phyloP scores from a whole-genome alignment of 1,140 invertebrate species.

The Melanaphis sacchari region DNA sequence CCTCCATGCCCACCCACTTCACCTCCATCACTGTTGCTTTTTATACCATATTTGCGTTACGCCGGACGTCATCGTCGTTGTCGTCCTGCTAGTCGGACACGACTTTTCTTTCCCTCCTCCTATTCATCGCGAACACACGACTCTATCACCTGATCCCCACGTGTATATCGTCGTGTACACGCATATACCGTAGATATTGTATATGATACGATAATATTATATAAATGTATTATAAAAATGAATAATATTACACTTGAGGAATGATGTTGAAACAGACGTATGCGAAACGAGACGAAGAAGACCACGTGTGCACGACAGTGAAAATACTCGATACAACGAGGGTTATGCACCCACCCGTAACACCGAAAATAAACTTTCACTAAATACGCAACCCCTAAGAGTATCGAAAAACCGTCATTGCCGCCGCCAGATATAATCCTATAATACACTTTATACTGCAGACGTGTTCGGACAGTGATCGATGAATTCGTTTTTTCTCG shows the following conservation, averaged over 20 bases:
- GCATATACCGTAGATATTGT: neutral
- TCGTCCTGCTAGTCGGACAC: neutral
- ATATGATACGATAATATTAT: neutral
- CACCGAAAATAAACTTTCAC: neutral
- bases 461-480: neutral
- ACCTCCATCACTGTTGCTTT: neutral
- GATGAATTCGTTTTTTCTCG: neutral
- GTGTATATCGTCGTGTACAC: neutral
- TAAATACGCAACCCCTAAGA: neutral
- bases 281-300: neutral
- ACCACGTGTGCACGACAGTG: neutral
- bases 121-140: neutral
- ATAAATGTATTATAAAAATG: neutral
- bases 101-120: neutral
- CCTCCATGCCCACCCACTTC: no score
- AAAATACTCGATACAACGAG: neutral
- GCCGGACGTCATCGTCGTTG: neutral
- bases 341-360: neutral
- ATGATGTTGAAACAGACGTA: neutral
- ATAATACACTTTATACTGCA: neutral
- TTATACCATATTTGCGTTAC: neutral
- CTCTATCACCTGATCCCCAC: neutral
- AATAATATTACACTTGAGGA: neutral
- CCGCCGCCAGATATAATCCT: no score
- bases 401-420: neutral